A percentile compares a stretch with the other conserved stretches of the same genome.
Conservation (phyloP, 1,140 invertebrate genomes). For the Drosophila melanica region DNA sequence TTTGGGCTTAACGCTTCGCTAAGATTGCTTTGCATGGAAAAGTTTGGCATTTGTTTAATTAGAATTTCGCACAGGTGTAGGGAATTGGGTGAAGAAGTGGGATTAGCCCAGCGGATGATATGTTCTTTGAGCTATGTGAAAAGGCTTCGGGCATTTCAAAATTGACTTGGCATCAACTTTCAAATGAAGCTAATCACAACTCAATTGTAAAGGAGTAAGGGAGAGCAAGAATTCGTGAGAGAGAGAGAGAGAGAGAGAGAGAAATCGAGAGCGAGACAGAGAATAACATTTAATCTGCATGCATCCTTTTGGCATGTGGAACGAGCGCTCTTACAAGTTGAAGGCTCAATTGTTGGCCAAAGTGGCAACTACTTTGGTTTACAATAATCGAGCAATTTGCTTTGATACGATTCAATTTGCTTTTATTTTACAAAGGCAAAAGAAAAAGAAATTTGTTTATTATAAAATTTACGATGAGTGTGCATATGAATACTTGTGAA, state of each 20-base stretch:
- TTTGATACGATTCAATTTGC: neutral
- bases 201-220: slow-evolving; percentile 7
- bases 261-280: too few species aligned
- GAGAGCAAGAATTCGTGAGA: too few species aligned
- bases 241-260: neutral
- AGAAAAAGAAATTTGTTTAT: too few species aligned
- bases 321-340: neutral
- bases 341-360: slow-evolving; percentile 3
- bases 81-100: neutral
- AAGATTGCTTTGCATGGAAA: slow-evolving; percentile 52
- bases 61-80: slow-evolving; percentile 59
- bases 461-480: too few species aligned
- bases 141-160: slow-evolving; percentile 29
- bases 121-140: slow-evolving; percentile 21
- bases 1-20: slow-evolving; percentile 40
- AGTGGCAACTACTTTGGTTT: neutral
- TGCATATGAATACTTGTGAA: too few species aligned
- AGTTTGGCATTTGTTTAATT: slow-evolving; percentile 81
- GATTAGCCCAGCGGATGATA: neutral
- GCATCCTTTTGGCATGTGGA: neutral
- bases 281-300: neutral
- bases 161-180: slow-evolving; percentile 36
- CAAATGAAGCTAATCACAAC: slow-evolving; percentile 9
- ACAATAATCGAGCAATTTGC: neutral
- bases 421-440: neutral